Conservation (phyloP, 2,888 invertebrate species). For the Epinotia nisella region DNA sequence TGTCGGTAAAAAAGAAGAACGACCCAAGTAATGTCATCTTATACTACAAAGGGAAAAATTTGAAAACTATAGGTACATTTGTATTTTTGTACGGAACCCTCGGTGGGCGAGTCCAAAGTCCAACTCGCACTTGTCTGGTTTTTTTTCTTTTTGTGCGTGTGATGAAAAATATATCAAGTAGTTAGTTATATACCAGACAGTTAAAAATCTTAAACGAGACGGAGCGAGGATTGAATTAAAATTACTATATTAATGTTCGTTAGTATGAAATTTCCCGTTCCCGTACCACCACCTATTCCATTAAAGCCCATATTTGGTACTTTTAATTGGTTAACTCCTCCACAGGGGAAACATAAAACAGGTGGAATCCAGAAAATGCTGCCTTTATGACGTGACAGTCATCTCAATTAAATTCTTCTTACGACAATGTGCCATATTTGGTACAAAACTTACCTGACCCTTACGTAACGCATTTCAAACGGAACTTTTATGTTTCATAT, state of each 20-base stretch:
- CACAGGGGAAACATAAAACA: not conserved
- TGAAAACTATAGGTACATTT: no score
- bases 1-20: no score
- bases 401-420: slow-evolving; percentile 1
- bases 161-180: no score
- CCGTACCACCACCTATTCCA: not conserved
- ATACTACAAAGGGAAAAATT: no score
- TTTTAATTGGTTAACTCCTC: not conserved
- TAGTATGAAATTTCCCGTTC: not conserved
- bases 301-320: not conserved
- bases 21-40: no score
- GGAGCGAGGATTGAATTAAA: no score
- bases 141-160: no score
- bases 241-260: no score
- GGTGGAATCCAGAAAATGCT: not conserved
- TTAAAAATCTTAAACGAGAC: not conserved
- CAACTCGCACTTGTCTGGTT: no score
- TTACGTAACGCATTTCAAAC: slow-evolving; percentile 29
- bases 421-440: slow-evolving; percentile 10
- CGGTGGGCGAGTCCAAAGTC: no score
- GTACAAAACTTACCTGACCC: not conserved
- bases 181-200: not conserved
- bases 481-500: slow-evolving; percentile 34
- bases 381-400: not conserved
- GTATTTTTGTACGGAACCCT: no score